Evolutionary conservation across 2,797 vertebrate species (phyloP).

Genomic region (Propithecus perrieri): DNA sequence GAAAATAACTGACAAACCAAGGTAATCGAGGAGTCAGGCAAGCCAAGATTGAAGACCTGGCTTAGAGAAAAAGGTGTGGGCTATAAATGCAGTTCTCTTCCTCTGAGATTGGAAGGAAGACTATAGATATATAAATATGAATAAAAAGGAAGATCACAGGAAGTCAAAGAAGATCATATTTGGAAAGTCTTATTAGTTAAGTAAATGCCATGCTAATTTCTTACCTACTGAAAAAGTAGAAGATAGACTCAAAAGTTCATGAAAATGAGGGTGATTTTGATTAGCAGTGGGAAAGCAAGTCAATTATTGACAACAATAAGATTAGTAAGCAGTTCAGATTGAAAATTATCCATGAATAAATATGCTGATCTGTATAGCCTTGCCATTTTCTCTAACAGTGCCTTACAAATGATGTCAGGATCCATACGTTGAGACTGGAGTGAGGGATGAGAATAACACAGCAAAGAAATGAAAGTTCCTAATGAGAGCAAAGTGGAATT

Average conservation of each 20-base stretch:
- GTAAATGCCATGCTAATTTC: neutral
- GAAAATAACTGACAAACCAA: neutral
- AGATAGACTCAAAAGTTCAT: neutral
- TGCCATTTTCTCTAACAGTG: neutral
- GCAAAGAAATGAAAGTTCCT: neutral
- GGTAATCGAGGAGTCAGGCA: neutral
- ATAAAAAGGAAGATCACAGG: neutral
- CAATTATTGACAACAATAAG: neutral
- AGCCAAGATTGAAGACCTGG: neutral
- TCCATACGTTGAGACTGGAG: neutral
- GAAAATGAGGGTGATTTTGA: neutral
- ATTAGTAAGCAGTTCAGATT: neutral
- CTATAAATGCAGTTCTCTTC: neutral
- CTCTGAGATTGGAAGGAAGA: neutral
- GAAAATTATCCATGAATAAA: neutral
- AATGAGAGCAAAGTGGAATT: neutral
- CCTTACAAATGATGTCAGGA: neutral
- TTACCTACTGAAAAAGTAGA: neutral
- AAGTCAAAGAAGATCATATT: neutral
- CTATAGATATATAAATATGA: neutral
- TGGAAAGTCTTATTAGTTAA: neutral
- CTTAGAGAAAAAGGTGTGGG: neutral
- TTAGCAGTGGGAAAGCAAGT: neutral
- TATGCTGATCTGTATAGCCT: fast-evolving
- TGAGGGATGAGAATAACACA: neutral